A percentile compares a stretch with the other conserved stretches of the same genome.
Evolutionary conservation across 2,113 vertebrate genomes (phyloP).

Genomic region (Aldabrachelys gigantea): DNA sequence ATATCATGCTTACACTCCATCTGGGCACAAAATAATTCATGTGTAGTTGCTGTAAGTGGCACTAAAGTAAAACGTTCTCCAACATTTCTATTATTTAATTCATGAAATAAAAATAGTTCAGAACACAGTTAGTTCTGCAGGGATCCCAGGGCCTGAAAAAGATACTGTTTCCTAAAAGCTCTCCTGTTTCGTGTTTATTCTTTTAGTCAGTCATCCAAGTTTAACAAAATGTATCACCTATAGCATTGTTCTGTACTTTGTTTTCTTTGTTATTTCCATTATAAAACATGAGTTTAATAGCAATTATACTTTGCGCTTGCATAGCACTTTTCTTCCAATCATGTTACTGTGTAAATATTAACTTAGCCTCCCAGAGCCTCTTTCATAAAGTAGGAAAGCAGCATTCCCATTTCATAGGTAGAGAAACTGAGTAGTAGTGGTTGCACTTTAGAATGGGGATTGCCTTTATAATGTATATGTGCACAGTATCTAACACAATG

Average conservation of each 20-base stretch:
- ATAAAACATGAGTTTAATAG: neutral
- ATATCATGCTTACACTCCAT: accelerated
- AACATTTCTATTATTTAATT: neutral
- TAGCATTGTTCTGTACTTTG: neutral
- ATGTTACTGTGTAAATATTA: neutral
- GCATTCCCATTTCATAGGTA: neutral
- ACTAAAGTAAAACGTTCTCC: constrained; percentile 6
- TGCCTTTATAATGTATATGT: neutral
- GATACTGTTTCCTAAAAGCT: neutral
- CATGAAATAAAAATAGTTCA: neutral
- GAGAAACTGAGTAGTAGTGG: neutral
- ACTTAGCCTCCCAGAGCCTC: neutral
- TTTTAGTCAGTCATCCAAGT: neutral
- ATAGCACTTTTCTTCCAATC: neutral
- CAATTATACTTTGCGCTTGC: neutral
- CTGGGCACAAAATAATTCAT: neutral
- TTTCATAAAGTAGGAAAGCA: neutral
- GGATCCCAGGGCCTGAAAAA: neutral
- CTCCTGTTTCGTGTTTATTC: constrained; percentile 21
- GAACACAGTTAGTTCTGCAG: neutral
- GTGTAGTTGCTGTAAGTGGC: neutral
- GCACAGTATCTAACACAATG: neutral
- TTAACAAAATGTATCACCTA: constrained; percentile 17
- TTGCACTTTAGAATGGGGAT: neutral
- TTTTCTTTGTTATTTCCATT: neutral